These are phyloP conservation scores for Catagonus wagneri DNA, from an alignment of 2,113 vertebrate genomes.

Conservation along the genomic window DNA sequence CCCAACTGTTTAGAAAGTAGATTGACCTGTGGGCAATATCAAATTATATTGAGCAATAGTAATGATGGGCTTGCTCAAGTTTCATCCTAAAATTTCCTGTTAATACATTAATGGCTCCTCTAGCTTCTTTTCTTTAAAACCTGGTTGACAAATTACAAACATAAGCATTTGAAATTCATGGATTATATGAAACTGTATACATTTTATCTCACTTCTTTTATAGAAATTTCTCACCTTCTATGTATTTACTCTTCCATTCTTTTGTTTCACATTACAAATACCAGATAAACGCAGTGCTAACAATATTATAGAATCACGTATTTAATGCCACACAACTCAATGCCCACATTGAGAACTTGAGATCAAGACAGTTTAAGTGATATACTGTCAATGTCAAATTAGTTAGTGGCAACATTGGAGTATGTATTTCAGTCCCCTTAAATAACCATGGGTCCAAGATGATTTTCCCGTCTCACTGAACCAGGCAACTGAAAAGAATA, in stretches of 20 bases:
- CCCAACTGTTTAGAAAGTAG: constrained; percentile 71
- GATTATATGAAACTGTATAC: background rate
- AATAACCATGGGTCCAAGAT: background rate
- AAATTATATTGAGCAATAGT: constrained; percentile 72
- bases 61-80: constrained; percentile 66
- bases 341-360: background rate
- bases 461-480: background rate
- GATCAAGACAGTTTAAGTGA: background rate
- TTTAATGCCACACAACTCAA: background rate
- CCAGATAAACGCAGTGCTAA: background rate
- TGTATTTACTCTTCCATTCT: background rate
- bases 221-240: background rate
- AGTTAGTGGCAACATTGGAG: background rate
- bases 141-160: constrained; percentile 58
- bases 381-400: background rate
- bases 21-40: constrained; percentile 55
- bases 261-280: constrained; percentile 42
- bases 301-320: background rate
- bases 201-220: constrained; percentile 18
- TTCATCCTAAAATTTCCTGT: constrained; percentile 64
- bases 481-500: background rate
- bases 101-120: constrained; percentile 18
- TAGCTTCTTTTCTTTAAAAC: constrained; percentile 56
- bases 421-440: too few species aligned
- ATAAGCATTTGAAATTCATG: constrained; percentile 34